Base-by-base conservation (phyloP, 2,113 vertebrate genomes). In the Thomomys bottae region DNA sequence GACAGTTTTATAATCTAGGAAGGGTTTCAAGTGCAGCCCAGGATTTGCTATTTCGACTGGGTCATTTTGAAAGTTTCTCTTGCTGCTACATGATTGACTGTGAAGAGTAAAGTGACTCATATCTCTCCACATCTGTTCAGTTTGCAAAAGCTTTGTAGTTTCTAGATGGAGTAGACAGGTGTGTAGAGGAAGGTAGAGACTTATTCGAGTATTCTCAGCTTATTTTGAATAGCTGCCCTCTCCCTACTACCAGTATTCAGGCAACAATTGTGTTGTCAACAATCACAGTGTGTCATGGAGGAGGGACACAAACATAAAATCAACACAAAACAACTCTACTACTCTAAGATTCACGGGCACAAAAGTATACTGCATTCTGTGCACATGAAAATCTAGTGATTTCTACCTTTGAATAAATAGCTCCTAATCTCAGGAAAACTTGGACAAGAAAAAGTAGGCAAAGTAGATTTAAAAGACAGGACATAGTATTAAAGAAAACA, bases 41-140 rank as follows among this genome's bases (percentile, higher is more conserved):
- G 63, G 38, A 66, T 87, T 78, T 0, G 0, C 73, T 81, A 12
- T 93, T 89, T 71, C 70, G 64, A 20, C 49, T 61, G 87, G 73
- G 42, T 71, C 42, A 71, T 78, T 91, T 90, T 84, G 72, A 42
- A 93, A 93, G 68, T 70, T 72, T 79, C 63, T 84, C 77, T 34
- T 72, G 70, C 61, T 2, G 0, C n/a, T 30, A 6, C 3, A 5
- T 92, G 73, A 76, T 64, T 3, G 0, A 54, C 45, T 82, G 15
- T 45, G 42, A 75, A 38, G 38, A 68, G 81, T 64, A 72, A 80
- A 80, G 66, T 82, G 64, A 38, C 36, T 89, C 64, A 20, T 10
- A 36, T 79, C 8, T 15, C 49, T 54, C 18, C 49, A 49, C 45
- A 40, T 76, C 11, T 36, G 23, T 45, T 36, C 28, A 68, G 59